These are phyloP conservation scores for Dione vanillae DNA, from an alignment of 2,888 invertebrate genomes.

Conservation along the genomic window DNA sequence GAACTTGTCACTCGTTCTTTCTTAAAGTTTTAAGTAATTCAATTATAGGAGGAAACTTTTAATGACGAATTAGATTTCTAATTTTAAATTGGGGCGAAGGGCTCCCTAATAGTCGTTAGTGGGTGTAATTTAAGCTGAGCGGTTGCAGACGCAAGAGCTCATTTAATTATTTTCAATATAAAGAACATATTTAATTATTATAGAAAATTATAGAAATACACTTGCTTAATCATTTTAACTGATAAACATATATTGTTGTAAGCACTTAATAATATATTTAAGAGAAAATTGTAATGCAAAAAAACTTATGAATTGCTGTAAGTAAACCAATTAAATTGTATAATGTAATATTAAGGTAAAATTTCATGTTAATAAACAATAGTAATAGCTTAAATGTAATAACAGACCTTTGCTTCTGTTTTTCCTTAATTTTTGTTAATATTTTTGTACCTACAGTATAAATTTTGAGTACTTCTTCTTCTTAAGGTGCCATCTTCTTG, in stretches of 20 bases:
- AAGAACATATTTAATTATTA: not conserved
- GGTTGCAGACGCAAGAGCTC: constrained; percentile 18
- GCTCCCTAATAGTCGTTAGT: constrained; percentile 29
- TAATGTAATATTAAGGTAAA: constrained; percentile 22
- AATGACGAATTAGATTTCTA: constrained; percentile 66
- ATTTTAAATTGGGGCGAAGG: constrained; percentile 54
- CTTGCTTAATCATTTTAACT: too few relatives aligned
- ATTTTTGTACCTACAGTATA: too few relatives aligned
- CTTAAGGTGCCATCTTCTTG: too few relatives aligned
- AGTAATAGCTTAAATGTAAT: too few relatives aligned
- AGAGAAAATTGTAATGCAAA: too few relatives aligned
- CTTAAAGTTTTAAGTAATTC: constrained; percentile 56
- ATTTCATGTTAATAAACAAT: constrained; percentile 21
- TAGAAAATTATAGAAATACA: too few relatives aligned
- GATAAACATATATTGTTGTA: too few relatives aligned
- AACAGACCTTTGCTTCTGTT: too few relatives aligned
- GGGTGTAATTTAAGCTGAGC: constrained; percentile 23
- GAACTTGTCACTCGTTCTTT: constrained; percentile 60
- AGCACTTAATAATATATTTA: too few relatives aligned
- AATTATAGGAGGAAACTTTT: constrained; percentile 57
- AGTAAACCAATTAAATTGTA: constrained; percentile 5
- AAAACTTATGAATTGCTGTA: not conserved
- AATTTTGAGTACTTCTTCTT: too few relatives aligned
- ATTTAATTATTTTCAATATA: constrained; percentile 21
- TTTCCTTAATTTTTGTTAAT: too few relatives aligned